These are phyloP conservation scores for Crambe crambe DNA, from an alignment of 37 sponge, comb jelly and placozoan species.

Conservation along the genomic window DNA sequence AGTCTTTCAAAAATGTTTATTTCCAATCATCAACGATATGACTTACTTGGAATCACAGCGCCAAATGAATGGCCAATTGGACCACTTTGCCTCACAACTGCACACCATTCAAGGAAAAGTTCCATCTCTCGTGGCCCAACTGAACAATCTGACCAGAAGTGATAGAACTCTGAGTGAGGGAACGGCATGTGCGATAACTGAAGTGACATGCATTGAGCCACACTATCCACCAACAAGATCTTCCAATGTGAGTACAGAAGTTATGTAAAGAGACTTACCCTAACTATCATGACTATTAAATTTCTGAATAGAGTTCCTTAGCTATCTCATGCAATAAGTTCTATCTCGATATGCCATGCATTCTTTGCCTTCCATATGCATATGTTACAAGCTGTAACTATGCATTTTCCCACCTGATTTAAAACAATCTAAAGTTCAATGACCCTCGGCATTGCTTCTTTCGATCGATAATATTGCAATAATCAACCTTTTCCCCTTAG, in stretches of 20 bases:
- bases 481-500: neutral
- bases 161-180: neutral
- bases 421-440: too few species aligned
- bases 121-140: neutral
- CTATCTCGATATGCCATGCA: too few species aligned
- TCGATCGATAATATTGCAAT: too few species aligned
- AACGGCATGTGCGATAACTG: neutral
- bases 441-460: too few species aligned
- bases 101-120: neutral
- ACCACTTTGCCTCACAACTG: neutral
- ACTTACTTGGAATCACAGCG: neutral
- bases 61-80: neutral
- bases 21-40: neutral
- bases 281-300: too few species aligned
- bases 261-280: too few species aligned
- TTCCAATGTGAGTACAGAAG: too few species aligned
- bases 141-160: neutral
- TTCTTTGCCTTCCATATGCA: too few species aligned
- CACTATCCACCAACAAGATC: neutral
- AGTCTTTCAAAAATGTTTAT: neutral
- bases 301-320: too few species aligned
- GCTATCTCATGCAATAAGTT: too few species aligned
- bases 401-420: too few species aligned
- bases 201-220: neutral
- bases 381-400: too few species aligned